Conservation (phyloP, 1,140 invertebrate genomes). For the Parasteatoda tepidariorum region DNA sequence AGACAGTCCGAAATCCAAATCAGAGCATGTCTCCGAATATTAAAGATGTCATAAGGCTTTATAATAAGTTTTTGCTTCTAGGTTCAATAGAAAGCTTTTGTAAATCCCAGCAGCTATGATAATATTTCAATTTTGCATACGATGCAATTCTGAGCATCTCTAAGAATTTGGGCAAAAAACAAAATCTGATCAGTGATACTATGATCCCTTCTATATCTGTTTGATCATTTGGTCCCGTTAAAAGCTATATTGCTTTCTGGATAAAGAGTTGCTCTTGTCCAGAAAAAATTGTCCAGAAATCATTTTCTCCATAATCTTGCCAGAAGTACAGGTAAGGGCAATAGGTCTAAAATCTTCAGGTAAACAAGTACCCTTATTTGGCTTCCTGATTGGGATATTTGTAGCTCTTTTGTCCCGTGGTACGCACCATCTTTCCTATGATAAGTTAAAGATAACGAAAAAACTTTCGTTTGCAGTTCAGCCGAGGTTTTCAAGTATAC, state of each 20-base stretch:
- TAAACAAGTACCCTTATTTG: too few relatives aligned
- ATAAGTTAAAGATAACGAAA: background rate
- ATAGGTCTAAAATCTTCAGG: too few relatives aligned
- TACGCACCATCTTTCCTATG: background rate
- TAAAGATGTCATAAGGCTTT: too few relatives aligned
- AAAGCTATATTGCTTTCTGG: background rate
- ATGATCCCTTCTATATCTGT: background rate
- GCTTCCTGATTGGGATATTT: background rate
- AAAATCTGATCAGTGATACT: background rate
- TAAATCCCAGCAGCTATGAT: too few relatives aligned
- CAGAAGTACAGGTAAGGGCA: too few relatives aligned
- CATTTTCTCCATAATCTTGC: constrained; percentile 4
- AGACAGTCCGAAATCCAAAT: too few relatives aligned
- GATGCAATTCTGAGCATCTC: too few relatives aligned
- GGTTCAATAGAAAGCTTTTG: too few relatives aligned
- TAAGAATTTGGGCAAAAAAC: background rate
- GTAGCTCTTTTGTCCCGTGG: background rate
- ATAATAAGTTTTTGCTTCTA: too few relatives aligned
- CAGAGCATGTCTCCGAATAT: too few relatives aligned
- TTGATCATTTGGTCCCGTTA: too few relatives aligned
- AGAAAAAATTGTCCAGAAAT: background rate
- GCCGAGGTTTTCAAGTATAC: background rate
- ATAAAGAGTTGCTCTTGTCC: background rate
- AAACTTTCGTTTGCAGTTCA: background rate
- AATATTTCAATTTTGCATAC: too few relatives aligned